Base-by-base conservation (phyloP, 2,888 invertebrate species). In the Formica aserva region DNA sequence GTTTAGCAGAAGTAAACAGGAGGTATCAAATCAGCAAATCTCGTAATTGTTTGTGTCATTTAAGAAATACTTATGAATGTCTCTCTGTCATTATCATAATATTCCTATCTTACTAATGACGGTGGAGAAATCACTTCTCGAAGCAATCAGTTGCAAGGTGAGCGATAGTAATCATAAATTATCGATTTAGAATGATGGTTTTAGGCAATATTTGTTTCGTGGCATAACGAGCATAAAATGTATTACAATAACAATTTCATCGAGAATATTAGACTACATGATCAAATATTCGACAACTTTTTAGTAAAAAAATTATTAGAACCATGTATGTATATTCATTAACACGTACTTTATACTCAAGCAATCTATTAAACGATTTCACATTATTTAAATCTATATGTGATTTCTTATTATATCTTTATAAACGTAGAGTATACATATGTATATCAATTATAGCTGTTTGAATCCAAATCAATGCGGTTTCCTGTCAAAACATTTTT, bases 61-160 rank as follows among this genome's bases (percentile, higher is more conserved):
- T 35, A 29, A 60, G 18, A 71, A n/a, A 71, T 80, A 72, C 35
- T 80, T 32, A 35, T 18, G 35, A 13, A 60, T 26, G 26, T n/a
- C 9, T n/a, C n/a, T n/a, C 18, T 13, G 9, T 2, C 5, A 52
- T 57, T 41, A 57, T 76, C 66, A 38, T 48, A 41, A 29, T 63
- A 32, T 35, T 15, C 6, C 69, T 77, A 69, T 77, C 52, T 55
- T 26, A 41, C 9, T 67, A 41, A 67, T 8, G 13, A 38, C 26
- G 9, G 13, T 52, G 11, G 1, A 13, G 41, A 52, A 38, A 26
- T 66, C 35, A 22, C 2, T 1, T 41, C 11, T 55, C 9, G 11
- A 8, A 13, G 3, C 35, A 35, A 26, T 38, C 6, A 69, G n/a
- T 69, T n/a, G n/a, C 29, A 38, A 76, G 35, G 1, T 52, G 26